Base-by-base conservation (phyloP, 2,888 invertebrate species). In the Andrena flavipes region DNA sequence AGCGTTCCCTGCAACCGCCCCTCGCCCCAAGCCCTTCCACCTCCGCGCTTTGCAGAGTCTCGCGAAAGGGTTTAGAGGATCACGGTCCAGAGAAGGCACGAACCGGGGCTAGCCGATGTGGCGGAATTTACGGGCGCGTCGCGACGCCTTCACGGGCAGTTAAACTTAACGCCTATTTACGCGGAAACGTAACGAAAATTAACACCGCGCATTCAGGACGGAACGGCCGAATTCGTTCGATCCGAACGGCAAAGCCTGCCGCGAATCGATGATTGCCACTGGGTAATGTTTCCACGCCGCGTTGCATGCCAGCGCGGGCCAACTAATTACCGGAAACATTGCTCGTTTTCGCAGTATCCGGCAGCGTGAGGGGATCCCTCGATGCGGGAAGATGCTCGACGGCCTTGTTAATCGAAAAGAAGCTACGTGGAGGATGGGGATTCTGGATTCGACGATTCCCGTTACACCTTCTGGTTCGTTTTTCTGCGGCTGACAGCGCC, bases 81-180 rank as follows among this genome's bases (percentile, higher is more conserved):
- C 71, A 70, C 65, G 30, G 54, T 33, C 16, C 51, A 30, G 29
- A 63, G 51, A 78, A 60, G 67, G 68, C 48, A 69, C 54, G 71
- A 71, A 68, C 62, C 42, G 42, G 42, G 62, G 30, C 6, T 29
- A 70, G 68, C 71, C 82, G 72, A 76, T 68, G 70, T 8, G 35
- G 49, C 23, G 51, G 35, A 76, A 82, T 80, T 73, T 68, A 80
- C 64, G 80, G 49, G 23, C 29, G 48, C 67, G 80, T 23, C 56
- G 67, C 65, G 54, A 23, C 72, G 80, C 67, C 81, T 68, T 82
- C 81, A 82, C 82, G 82, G 75, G 26, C 76, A 68, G 71, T 82
- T 82, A 62, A 82, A 80, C 81, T 71, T 76, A 81, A 82, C 82
- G 81, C 82, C 82, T 76, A 81, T 82, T 82, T 80, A 81, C 82